phyloP scores from a whole-genome alignment of 2,888 invertebrate species.

The Allophyes oxyacanthae region DNA sequence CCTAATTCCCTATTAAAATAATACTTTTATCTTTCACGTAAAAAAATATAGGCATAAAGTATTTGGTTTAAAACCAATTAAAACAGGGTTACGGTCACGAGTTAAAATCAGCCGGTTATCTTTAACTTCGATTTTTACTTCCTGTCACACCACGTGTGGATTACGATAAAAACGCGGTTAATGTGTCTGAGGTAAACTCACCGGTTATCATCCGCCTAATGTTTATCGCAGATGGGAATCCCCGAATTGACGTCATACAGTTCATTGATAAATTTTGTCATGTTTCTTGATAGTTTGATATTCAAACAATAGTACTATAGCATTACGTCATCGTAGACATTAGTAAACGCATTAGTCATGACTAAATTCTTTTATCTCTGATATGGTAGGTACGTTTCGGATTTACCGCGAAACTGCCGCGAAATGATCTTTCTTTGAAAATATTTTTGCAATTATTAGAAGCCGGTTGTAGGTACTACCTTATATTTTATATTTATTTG shows the following conservation, averaged over 20 bases:
- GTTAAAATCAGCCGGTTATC: conserved; percentile 26
- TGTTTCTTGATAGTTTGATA: conserved; percentile 18
- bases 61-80: not conserved
- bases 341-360: conserved; percentile 2
- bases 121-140: conserved; percentile 33
- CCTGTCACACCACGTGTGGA: conserved; percentile 46
- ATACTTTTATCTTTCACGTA: too few species aligned
- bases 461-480: too few species aligned
- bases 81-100: conserved; percentile 3
- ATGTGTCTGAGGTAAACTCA: conserved; percentile 21
- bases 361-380: not conserved
- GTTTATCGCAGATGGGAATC: conserved; percentile 18
- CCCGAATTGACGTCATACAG: conserved; percentile 20
- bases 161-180: conserved; percentile 36
- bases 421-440: too few species aligned
- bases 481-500: too few species aligned
- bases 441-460: too few species aligned
- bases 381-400: not conserved
- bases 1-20: too few species aligned
- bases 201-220: conserved; percentile 8
- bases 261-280: conserved; percentile 37
- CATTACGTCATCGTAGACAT: conserved; percentile 18
- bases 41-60: too few species aligned
- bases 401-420: not conserved
- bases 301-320: conserved; percentile 24